Conservation (phyloP, 2,797 vertebrate species). For the Smutsia gigantea region DNA sequence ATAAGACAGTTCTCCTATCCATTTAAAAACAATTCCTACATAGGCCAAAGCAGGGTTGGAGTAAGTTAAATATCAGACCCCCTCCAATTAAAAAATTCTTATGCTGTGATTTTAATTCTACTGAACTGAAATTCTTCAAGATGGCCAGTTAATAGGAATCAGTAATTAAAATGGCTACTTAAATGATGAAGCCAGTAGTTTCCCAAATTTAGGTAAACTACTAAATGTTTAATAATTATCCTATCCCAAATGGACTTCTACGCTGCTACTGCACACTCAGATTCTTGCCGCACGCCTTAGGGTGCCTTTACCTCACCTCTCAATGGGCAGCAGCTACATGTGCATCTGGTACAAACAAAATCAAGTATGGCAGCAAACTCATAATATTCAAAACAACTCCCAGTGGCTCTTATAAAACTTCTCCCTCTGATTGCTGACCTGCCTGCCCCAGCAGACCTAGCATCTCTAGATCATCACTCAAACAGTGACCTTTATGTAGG, state of each 20-base stretch:
- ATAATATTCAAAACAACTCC: neutral
- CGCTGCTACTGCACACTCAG: neutral
- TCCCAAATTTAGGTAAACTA: slow-evolving; percentile 11
- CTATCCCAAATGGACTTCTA: neutral
- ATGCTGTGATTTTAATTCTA: slow-evolving; percentile 51
- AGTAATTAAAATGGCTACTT: slow-evolving; percentile 9
- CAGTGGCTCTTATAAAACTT: neutral
- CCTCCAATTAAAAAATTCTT: slow-evolving; percentile 6
- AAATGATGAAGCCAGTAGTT: neutral
- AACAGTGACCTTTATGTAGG: neutral
- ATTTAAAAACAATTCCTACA: slow-evolving; percentile 18
- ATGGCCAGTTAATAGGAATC: neutral
- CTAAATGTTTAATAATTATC: neutral
- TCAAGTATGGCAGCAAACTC: neutral
- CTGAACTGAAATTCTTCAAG: neutral
- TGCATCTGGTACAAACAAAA: neutral
- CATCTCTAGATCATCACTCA: neutral
- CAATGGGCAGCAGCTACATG: neutral
- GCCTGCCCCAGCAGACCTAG: neutral
- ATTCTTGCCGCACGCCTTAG: neutral
- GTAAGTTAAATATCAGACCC: neutral
- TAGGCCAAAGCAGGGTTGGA: neutral
- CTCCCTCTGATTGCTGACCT: neutral
- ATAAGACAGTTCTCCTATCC: neutral
- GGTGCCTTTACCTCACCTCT: neutral